Evolutionary conservation across 2,797 vertebrate genomes (phyloP).

Genomic region (Pseudochromis fuscus): DNA sequence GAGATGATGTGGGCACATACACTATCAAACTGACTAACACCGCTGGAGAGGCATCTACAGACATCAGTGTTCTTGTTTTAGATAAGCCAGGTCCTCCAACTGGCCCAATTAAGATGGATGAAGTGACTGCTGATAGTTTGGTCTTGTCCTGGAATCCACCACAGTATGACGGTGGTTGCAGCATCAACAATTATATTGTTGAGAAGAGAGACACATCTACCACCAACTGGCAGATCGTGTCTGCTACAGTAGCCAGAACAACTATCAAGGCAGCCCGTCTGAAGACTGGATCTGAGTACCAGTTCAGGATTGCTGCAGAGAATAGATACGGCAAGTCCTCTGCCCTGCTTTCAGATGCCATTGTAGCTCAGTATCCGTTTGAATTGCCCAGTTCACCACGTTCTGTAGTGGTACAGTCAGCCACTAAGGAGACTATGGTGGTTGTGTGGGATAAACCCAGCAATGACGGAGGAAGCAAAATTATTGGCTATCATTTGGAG

Average conservation of each 20-base stretch:
- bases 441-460: constrained; percentile 95
- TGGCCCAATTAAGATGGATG: constrained; percentile 95
- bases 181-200: constrained; percentile 97
- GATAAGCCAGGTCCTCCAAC: constrained; percentile 98
- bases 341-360: constrained; percentile 89
- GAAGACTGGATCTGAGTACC: constrained; percentile 96
- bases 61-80: constrained; percentile 91
- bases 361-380: constrained; percentile 96
- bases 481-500: constrained; percentile 96
- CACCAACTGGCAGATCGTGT: constrained; percentile 97
- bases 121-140: constrained; percentile 95
- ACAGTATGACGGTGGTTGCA: constrained; percentile 94
- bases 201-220: constrained; percentile 99
- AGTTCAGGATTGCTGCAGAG: constrained; percentile 98
- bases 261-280: constrained; percentile 94
- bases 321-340: constrained; percentile 98
- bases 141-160: constrained; percentile 94
- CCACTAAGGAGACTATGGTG: constrained; percentile 95
- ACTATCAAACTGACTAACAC: constrained; percentile 91
- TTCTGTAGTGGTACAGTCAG: constrained; percentile 88
- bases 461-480: constrained; percentile 95
- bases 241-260: constrained; percentile 97
- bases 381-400: constrained; percentile 92
- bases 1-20: constrained; percentile 95
- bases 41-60: constrained; percentile 91